phyloP scores from a whole-genome alignment of 2,888 invertebrate genomes.

The Monopis laevigella region DNA sequence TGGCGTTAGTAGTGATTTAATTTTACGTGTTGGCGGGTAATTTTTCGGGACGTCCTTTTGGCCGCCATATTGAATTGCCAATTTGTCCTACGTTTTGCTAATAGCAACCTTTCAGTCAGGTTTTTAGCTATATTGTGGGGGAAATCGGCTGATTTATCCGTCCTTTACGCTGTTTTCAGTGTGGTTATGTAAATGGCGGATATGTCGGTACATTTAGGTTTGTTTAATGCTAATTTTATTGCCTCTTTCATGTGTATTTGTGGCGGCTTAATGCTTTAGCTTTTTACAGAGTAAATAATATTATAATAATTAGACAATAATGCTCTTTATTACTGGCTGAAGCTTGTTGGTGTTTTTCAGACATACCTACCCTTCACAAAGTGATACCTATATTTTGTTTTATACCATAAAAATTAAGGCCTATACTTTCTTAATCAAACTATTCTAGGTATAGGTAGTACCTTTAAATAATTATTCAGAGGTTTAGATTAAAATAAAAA shows the following conservation, averaged over 20 bases:
- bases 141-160: background rate
- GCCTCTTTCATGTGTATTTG: background rate
- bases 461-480: too few species aligned
- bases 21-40: constrained; percentile 18
- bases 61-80: constrained; percentile 10
- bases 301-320: too few species aligned
- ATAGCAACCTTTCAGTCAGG: constrained; percentile 5
- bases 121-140: constrained; percentile 1
- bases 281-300: too few species aligned
- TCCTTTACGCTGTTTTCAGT: background rate
- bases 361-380: too few species aligned
- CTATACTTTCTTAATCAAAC: too few species aligned
- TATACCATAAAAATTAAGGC: too few species aligned
- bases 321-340: too few species aligned
- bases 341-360: too few species aligned
- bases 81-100: constrained; percentile 9
- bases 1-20: constrained; percentile 57
- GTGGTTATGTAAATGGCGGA: constrained; percentile 1
- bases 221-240: constrained; percentile 11
- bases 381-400: too few species aligned
- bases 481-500: too few species aligned
- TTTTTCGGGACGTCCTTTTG: background rate
- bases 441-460: too few species aligned
- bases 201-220: background rate
- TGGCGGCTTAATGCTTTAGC: background rate